Evolutionary conservation across 2,113 vertebrate species (phyloP).

Genomic region (Callopanchax toddi): DNA sequence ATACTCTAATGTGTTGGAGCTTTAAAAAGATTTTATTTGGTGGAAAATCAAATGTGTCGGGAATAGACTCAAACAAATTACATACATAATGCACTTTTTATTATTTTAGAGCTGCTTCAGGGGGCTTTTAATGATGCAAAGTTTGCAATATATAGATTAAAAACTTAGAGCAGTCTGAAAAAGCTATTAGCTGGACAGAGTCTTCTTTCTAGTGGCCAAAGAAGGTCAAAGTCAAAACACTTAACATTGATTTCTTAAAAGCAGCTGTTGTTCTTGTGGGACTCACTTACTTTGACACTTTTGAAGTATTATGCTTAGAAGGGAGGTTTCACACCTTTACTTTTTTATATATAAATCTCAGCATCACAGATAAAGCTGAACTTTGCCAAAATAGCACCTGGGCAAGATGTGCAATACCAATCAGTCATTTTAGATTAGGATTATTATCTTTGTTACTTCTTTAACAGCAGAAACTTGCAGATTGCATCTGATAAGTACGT

Average conservation of each 20-base stretch:
- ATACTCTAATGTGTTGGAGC: background rate
- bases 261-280: constrained; percentile 2
- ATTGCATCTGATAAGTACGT: too few species aligned
- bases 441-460: too few species aligned
- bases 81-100: too few species aligned
- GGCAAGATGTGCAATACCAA: too few species aligned
- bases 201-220: background rate
- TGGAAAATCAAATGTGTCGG: too few species aligned
- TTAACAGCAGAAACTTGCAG: too few species aligned
- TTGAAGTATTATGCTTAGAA: background rate
- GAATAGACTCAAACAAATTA: too few species aligned
- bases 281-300: background rate
- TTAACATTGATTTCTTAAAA: background rate
- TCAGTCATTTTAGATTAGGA: too few species aligned
- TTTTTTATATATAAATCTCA: background rate
- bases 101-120: background rate
- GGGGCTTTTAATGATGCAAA: constrained; percentile 6
- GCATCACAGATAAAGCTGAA: too few species aligned
- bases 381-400: too few species aligned
- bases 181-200: background rate
- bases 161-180: constrained; percentile 5
- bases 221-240: constrained; percentile 19
- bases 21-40: background rate
- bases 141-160: constrained; percentile 20
- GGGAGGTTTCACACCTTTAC: background rate